Percentiles rank a stretch among this genome's conserved stretches.
Evolutionary conservation across 2,113 vertebrate species (phyloP).

Genomic region (Centrocercus urophasianus): DNA sequence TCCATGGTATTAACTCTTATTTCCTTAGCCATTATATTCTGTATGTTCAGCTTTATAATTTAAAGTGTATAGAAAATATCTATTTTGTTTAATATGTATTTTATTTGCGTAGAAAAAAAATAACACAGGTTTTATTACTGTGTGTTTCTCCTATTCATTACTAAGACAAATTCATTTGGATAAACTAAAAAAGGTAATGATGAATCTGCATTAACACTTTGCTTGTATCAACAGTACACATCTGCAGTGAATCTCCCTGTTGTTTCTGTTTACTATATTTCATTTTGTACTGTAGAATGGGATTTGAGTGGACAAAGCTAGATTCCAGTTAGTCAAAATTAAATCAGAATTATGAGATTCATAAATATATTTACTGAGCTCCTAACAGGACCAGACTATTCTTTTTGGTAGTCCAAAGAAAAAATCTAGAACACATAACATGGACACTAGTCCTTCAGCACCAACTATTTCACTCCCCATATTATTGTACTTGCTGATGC

Average conservation of each 20-base stretch:
- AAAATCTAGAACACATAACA: background rate
- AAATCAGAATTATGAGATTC: background rate
- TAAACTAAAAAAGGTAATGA: background rate
- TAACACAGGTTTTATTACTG: background rate
- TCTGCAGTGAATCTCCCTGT: background rate
- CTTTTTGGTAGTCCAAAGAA: background rate
- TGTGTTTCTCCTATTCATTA: background rate
- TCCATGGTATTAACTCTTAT: background rate
- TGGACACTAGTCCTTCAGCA: background rate
- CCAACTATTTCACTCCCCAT: background rate
- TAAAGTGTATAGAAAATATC: background rate
- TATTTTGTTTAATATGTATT: background rate
- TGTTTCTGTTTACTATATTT: background rate
- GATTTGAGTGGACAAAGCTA: background rate
- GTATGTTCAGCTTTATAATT: background rate
- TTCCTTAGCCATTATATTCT: background rate
- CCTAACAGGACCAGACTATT: background rate
- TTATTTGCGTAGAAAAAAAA: background rate
- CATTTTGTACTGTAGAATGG: background rate
- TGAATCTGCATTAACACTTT: background rate
- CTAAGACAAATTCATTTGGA: background rate
- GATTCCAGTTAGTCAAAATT: background rate
- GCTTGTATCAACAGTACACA: background rate
- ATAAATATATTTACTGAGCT: background rate
- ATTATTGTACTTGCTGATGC: background rate